Conservation (phyloP, 2,888 invertebrate species). For the Ischnus inquisitorius region DNA sequence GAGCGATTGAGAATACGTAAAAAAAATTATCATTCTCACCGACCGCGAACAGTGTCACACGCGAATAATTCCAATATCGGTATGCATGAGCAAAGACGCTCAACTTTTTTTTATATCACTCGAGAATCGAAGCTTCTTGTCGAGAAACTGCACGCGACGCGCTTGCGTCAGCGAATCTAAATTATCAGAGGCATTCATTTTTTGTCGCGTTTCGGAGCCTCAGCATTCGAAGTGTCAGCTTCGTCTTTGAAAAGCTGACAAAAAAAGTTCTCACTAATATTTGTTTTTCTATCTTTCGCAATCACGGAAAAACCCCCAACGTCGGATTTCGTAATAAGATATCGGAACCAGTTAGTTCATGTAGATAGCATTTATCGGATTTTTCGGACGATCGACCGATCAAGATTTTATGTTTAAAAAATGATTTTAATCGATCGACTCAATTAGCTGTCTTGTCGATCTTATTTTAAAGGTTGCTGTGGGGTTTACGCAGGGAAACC, state of each 20-base stretch:
- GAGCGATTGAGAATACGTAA: neutral
- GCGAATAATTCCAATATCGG: neutral
- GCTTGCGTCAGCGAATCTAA: neutral
- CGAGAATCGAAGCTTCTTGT: constrained; percentile 33
- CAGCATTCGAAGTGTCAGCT: neutral
- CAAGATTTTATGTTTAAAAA: too few species aligned
- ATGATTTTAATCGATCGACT: neutral
- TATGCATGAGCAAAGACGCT: neutral
- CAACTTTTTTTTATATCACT: constrained; percentile 2
- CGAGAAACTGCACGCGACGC: neutral
- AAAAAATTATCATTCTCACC: neutral
- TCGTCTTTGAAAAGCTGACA: neutral
- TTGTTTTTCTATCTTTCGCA: neutral
- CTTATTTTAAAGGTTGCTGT: too few species aligned
- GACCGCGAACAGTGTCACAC: neutral
- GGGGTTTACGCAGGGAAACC: too few species aligned
- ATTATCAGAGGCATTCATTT: neutral
- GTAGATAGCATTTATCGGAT: too few species aligned
- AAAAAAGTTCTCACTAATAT: neutral
- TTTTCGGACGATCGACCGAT: too few species aligned
- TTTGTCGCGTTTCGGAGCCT: neutral
- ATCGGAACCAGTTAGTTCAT: too few species aligned
- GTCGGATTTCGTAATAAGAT: too few species aligned
- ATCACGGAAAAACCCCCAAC: too few species aligned
- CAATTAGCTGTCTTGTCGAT: neutral